Evolutionary conservation across 2,113 vertebrate species (phyloP).

Genomic region (Dipodomys merriami): DNA sequence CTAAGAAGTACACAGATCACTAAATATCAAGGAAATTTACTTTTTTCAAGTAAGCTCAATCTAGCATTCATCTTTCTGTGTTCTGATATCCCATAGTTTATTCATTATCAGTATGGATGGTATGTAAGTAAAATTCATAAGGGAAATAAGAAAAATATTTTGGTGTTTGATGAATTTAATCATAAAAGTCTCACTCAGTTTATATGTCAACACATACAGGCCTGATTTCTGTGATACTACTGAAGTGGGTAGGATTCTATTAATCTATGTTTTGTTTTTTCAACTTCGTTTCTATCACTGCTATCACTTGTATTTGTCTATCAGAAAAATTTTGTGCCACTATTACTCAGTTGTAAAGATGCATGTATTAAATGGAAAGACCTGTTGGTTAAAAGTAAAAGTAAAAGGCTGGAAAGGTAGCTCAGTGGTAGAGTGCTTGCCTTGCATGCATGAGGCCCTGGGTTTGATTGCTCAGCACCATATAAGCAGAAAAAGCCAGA

Average conservation of each 20-base stretch:
- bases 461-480: no score
- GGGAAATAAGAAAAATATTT: neutral
- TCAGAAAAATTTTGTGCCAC: neutral
- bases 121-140: constrained; percentile 15
- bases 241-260: neutral
- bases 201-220: neutral
- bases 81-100: neutral
- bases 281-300: neutral
- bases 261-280: neutral
- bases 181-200: neutral
- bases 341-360: neutral
- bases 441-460: no score
- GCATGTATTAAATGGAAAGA: neutral
- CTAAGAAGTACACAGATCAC: neutral
- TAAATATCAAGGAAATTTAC: neutral
- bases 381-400: neutral
- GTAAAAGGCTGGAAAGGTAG: neutral
- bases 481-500: no score
- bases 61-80: neutral
- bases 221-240: neutral
- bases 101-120: neutral
- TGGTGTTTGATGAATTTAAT: neutral
- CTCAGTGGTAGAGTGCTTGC: no score
- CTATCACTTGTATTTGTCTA: neutral
- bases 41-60: constrained; percentile 1